Evolutionary conservation across 2,113 vertebrate genomes (phyloP).

Genomic region (Hystrix cristata): DNA sequence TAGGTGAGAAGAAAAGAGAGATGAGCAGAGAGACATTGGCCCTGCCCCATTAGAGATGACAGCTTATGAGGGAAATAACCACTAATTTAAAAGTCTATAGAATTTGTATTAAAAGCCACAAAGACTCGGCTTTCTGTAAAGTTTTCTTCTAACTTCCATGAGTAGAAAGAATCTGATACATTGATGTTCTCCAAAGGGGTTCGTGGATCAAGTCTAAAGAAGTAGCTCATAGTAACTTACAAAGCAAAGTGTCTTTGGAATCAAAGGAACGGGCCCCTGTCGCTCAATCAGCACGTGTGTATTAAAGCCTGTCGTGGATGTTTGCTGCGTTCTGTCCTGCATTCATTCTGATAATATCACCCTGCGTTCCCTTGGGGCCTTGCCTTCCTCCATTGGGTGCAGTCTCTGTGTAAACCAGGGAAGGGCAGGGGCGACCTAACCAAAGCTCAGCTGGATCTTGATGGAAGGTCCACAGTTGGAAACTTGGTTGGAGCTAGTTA

Average conservation of each 20-base stretch:
- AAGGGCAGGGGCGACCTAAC: neutral
- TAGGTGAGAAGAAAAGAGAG: neutral
- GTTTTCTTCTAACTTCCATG: neutral
- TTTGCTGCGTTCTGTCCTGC: neutral
- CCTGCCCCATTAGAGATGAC: neutral
- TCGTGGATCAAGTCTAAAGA: neutral
- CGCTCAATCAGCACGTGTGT: neutral
- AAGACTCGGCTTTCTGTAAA: neutral
- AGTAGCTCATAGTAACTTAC: neutral
- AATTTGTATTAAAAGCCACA: neutral
- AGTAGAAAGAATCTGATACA: neutral
- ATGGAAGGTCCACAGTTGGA: neutral
- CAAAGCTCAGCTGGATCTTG: neutral
- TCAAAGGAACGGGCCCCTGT: neutral
- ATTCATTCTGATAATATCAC: conserved; percentile 2
- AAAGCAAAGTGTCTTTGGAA: neutral
- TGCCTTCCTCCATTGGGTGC: neutral
- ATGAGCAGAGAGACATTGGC: neutral
- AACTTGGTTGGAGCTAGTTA: neutral
- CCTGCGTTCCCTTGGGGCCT: neutral
- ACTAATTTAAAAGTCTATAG: too few species aligned
- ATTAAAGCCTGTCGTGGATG: neutral
- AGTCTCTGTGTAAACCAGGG: neutral
- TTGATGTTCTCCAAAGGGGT: neutral
- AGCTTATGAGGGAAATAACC: neutral